Base-by-base conservation (phyloP, 2,797 vertebrate genomes). In the Diceros bicornis region DNA sequence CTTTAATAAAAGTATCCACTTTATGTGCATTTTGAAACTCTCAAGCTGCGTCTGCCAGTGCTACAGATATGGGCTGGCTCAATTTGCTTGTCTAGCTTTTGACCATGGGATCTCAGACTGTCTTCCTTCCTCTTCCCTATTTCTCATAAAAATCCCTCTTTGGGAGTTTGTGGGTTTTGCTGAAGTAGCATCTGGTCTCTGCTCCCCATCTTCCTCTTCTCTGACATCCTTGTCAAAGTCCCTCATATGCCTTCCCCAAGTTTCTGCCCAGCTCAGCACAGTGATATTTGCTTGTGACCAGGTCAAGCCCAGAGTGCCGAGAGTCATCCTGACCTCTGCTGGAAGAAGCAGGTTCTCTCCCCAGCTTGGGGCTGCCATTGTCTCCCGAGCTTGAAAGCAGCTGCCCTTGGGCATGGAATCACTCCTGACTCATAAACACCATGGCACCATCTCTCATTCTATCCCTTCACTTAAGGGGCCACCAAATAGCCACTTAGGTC, bases 61-160 rank as follows among this genome's bases (percentile, higher is more conserved):
- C 37, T 41, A 37, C 44, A 66, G 27, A 79, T 12, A 0, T 5
- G 20, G 47, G 47, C 50, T 61, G 18, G 57, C 72, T 72, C 34
- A 1, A 52, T n/a, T 34, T 44, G 37, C 2, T 0, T 8, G 2
- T 17, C 10, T 41, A 34, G 13, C 0, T 27, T 90, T 66, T 47
- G n/a, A 41, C 72, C 32, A 23, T 16, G 64, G 6, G 52, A 13
- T 41, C 16, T 83, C 52, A 77, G 23, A 57, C 20, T n/a, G 7
- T 41, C 50, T 64, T 90, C 66, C 34, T 72, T 85, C 62, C 47
- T 89, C 91, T 93, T 93, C 64, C 57, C 20, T 64, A 27, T 62
- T 68, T 89, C 72, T 93, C 71, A 62, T 85, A 61, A 84, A 72
- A 55, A 77, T 13, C 29, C 29, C 52, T 57, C 64, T 4, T 23